Conservation (phyloP, 1,140 invertebrate species). For the Papilio xuthus region DNA sequence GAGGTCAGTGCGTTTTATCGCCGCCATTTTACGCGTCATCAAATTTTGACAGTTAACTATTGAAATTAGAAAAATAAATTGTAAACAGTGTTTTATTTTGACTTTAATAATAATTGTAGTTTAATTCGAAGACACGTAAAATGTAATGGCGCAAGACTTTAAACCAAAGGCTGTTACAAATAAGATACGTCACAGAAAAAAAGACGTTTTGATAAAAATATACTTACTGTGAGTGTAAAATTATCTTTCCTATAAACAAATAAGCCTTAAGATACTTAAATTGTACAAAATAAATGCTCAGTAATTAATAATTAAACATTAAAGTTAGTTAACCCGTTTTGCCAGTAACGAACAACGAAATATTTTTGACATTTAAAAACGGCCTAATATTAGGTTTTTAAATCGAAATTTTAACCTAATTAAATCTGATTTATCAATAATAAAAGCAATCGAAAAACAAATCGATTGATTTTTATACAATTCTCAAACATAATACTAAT, state of each 20-base stretch:
- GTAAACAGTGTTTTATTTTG: not conserved
- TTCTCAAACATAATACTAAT: no score
- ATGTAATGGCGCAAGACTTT: not conserved
- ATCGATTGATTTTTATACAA: no score
- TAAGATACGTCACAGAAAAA: not conserved
- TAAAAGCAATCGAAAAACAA: no score
- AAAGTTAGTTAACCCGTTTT: not conserved
- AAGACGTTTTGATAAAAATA: constrained; percentile 30
- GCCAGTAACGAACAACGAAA: not conserved
- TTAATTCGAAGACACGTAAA: no score
- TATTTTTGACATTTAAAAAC: not conserved
- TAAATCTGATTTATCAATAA: no score
- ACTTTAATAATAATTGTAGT: no score
- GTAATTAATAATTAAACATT: not conserved
- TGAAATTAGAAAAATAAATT: no score
- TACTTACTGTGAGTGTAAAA: constrained; percentile 23
- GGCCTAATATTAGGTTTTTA: not conserved
- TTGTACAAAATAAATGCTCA: constrained; percentile 35
- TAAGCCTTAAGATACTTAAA: constrained; percentile 23
- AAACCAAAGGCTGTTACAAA: constrained; percentile 16
- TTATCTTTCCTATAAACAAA: not conserved
- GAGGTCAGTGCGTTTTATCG: no score
- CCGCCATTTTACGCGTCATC: not conserved
- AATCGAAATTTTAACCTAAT: not conserved
- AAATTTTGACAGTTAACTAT: constrained; percentile 9